phyloP scores from a whole-genome alignment of 2,113 vertebrate genomes.

The Ptilonorhynchus violaceus region DNA sequence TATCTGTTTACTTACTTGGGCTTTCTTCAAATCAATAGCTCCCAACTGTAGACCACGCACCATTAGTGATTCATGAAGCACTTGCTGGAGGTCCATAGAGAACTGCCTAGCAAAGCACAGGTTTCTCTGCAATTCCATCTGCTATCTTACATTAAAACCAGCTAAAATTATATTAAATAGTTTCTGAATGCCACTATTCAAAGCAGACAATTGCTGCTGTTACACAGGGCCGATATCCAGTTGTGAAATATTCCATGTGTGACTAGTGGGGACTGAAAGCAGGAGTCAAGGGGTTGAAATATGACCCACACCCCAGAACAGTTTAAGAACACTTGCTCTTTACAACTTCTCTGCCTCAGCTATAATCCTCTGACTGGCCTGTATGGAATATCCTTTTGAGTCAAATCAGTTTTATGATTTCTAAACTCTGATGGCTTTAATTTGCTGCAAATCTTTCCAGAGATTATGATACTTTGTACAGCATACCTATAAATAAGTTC shows the following conservation, averaged over 20 bases:
- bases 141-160: not conserved
- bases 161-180: not conserved
- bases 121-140: not conserved
- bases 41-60: not conserved
- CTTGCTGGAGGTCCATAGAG: not conserved
- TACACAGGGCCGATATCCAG: not conserved
- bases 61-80: not conserved
- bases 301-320: not conserved
- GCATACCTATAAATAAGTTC: conserved; percentile 45
- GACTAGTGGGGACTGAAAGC: not conserved
- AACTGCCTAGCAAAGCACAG: not conserved
- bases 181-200: not conserved
- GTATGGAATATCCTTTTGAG: not conserved
- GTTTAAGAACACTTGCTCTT: not conserved
- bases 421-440: conserved; percentile 25
- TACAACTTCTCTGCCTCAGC: not conserved
- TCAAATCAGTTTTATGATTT: conserved; percentile 21
- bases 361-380: not conserved
- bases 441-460: conserved; percentile 44
- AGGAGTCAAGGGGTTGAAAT: not conserved
- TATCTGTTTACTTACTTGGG: not conserved
- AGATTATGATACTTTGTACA: conserved; percentile 47
- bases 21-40: conserved; percentile 8
- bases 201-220: not conserved
- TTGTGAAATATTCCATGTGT: not conserved